Evolutionary conservation across 2,797 vertebrate species (phyloP), one percentile per base, ranked within the genome.

Genomic region (Siniperca undulata): DNA sequence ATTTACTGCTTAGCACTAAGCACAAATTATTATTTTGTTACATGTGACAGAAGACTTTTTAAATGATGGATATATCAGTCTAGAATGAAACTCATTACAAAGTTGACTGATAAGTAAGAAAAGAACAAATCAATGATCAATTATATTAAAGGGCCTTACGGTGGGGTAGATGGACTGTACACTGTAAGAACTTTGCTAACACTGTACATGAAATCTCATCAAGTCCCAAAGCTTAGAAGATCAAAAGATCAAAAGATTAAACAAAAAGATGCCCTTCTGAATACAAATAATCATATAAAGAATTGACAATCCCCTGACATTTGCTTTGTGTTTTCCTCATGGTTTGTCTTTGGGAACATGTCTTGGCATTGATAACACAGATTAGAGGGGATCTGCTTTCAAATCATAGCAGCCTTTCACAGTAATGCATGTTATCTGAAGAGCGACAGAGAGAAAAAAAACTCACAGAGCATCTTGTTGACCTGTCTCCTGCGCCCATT

Each of bases 381-480:
- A 89, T 92, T 88, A 83, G 24, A 72, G 44, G 27, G 20, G 22
- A 52, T 61, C 8, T 60, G 46, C 53, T 42, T 55, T 74, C 10
- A 58, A 24, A 64, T 40, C 14, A 10, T 6, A 27, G 36, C 67
- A 34, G 20, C 22, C 16, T 53, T 27, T 65, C 55, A 36, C 22
- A 17, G 27, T 8, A 27, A 62, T 3, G 12, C 4, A 22, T 40
- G 62, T 64, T 70, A 80, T 59, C 40, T 69, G 34, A 10, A 40
- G 30, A 46, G 3, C 40, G 3, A 59, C 4, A 2, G 5, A 48
- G 11, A 59, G 8, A 46, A 19, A 70, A 40, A 40, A 16, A 0
- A 95, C 96, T 96, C 82, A 97, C 96, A 93, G 20, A 96, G 94
- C 96, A 97, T 97, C 88, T 96, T 97, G 89, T 95, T 95, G 86